A percentile compares a stretch with the other conserved stretches of the same genome.
Evolutionary conservation across 1,140 invertebrate genomes (phyloP).

Genomic region (Rhopalosiphum maidis): DNA sequence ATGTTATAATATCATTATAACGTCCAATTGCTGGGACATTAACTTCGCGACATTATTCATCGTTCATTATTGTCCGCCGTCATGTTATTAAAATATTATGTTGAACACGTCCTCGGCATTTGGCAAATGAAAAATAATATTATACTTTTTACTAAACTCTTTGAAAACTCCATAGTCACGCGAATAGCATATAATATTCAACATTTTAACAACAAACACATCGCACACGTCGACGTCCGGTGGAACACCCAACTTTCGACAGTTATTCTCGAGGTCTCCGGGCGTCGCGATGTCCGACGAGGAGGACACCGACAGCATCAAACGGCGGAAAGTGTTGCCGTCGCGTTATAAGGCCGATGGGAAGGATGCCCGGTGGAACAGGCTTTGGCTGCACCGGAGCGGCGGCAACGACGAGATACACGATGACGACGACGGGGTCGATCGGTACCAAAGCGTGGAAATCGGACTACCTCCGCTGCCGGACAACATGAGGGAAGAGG

Average conservation of each 20-base stretch:
- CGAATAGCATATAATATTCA: background rate
- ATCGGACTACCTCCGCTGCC: background rate
- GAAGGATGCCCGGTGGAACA: background rate
- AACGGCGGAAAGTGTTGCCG: background rate
- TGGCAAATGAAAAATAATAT: background rate
- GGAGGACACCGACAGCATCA: background rate
- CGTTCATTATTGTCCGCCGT: too few relatives aligned
- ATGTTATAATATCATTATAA: too few relatives aligned
- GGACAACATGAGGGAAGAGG: background rate
- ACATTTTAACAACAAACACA: background rate
- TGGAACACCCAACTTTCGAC: too few relatives aligned
- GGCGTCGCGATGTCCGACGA: background rate
- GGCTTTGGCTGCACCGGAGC: slow-evolving; percentile 8
- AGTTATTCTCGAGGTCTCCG: background rate
- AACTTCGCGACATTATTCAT: too few relatives aligned
- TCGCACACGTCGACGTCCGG: background rate
- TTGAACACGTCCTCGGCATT: background rate
- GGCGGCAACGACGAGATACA: background rate
- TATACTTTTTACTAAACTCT: background rate
- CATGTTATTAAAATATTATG: too few relatives aligned
- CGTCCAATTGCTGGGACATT: too few relatives aligned
- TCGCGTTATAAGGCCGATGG: slow-evolving; percentile 1
- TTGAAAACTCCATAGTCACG: background rate
- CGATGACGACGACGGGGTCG: slow-evolving; percentile 10
- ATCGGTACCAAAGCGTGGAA: background rate